Conservation (phyloP, 2,888 invertebrate species). For the Metallyticus violacea region DNA sequence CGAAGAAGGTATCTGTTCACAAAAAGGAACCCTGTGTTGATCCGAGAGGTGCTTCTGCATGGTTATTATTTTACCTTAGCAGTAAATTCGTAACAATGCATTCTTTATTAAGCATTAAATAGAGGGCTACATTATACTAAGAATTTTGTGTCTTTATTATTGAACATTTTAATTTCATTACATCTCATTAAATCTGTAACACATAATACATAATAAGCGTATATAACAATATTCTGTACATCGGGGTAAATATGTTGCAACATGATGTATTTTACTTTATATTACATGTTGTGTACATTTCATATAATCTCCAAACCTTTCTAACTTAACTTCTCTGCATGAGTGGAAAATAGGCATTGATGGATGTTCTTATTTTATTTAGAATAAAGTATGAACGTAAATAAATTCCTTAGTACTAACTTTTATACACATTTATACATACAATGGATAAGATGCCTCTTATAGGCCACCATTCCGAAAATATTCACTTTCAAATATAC, state of each 20-base stretch:
- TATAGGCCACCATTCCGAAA: not conserved
- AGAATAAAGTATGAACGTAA: not conserved
- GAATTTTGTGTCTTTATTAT: slow-evolving; percentile 25
- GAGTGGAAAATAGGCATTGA: not conserved
- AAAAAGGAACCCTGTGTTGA: too few relatives aligned
- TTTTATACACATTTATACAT: not conserved
- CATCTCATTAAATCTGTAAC: slow-evolving; percentile 19
- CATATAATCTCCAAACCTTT: not conserved
- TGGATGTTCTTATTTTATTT: not conserved
- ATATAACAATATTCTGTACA: slow-evolving; percentile 28
- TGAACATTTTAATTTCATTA: slow-evolving; percentile 24
- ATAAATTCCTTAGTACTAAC: not conserved
- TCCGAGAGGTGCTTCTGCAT: too few relatives aligned
- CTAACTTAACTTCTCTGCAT: not conserved
- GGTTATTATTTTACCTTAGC: too few relatives aligned
- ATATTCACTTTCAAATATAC: not conserved
- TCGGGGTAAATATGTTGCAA: not conserved
- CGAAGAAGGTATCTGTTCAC: too few relatives aligned
- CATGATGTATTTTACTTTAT: slow-evolving; percentile 1
- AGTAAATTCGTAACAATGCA: too few relatives aligned
- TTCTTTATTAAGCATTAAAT: too few relatives aligned
- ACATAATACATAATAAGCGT: slow-evolving; percentile 23
- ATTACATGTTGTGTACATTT: not conserved
- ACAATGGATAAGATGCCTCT: not conserved
- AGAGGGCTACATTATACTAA: slow-evolving; percentile 22